These are phyloP conservation scores for Saccopteryx leptura DNA, from an alignment of 2,113 vertebrate species.

Conservation along the genomic window DNA sequence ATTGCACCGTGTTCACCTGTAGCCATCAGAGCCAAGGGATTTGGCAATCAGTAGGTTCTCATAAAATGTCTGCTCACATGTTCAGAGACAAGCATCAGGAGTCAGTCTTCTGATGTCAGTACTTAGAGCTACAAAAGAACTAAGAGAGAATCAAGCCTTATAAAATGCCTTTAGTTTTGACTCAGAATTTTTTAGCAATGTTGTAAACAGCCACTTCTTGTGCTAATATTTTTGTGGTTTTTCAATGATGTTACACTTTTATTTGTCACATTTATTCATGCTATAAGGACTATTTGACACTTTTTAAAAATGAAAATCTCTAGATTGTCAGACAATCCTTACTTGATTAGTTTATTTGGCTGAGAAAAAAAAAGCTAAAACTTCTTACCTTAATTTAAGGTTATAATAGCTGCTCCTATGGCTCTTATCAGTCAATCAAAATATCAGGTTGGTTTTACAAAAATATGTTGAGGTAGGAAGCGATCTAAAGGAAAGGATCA, in stretches of 20 bases:
- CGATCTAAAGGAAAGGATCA: background rate
- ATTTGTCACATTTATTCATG: slow-evolving; percentile 32
- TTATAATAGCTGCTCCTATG: background rate
- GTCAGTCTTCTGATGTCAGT: background rate
- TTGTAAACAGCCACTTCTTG: background rate
- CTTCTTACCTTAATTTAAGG: background rate
- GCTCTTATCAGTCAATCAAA: background rate
- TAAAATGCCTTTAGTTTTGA: background rate
- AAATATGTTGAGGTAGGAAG: background rate
- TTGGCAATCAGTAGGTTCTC: background rate
- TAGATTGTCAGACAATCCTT: background rate
- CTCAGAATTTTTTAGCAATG: background rate
- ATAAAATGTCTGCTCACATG: background rate
- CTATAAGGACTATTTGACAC: background rate
- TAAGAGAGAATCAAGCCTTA: background rate
- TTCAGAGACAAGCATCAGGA: background rate
- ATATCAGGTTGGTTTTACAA: background rate
- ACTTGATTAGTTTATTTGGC: background rate
- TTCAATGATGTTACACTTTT: slow-evolving; percentile 53
- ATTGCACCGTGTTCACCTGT: background rate
- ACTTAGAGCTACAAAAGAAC: background rate
- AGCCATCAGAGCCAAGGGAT: background rate
- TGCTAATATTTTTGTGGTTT: background rate
- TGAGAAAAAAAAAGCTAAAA: slow-evolving; percentile 14
- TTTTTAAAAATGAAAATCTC: slow-evolving; percentile 25